phyloP scores from a whole-genome alignment of 2,113 vertebrate genomes.

The Gavialis gangeticus region DNA sequence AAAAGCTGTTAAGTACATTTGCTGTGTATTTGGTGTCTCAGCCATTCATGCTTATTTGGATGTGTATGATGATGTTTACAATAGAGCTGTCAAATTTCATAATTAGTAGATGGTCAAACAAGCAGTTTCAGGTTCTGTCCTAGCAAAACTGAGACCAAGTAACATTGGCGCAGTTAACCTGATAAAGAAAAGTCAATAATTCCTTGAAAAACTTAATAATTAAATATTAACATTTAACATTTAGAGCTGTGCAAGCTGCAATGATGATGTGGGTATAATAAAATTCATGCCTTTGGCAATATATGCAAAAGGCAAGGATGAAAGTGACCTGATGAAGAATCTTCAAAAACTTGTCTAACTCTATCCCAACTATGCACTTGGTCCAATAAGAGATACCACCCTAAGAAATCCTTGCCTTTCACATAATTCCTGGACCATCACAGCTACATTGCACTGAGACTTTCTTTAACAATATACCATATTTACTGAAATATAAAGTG shows the following conservation, averaged over 20 bases:
- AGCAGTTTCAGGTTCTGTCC: background rate
- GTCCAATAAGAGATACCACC: too few species aligned
- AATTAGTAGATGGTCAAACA: background rate
- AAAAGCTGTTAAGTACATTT: constrained; percentile 13
- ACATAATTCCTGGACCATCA: too few species aligned
- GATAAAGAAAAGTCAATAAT: background rate
- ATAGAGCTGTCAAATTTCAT: background rate
- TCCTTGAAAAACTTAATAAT: background rate
- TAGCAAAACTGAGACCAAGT: rapidly evolving
- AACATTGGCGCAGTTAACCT: background rate
- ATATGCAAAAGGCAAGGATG: background rate
- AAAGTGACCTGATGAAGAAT: too few species aligned
- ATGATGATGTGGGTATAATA: background rate
- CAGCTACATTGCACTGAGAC: too few species aligned
- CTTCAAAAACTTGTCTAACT: too few species aligned
- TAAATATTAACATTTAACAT: background rate
- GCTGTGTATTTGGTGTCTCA: background rate
- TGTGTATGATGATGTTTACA: background rate
- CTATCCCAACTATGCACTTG: too few species aligned
- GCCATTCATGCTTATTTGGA: background rate
- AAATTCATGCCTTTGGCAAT: background rate
- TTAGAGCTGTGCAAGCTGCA: background rate
- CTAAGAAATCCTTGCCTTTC: too few species aligned
- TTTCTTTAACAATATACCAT: too few species aligned
- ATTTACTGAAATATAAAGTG: too few species aligned